phyloP scores from a whole-genome alignment of 2,113 vertebrate genomes.

The Argyrosomus japonicus region DNA sequence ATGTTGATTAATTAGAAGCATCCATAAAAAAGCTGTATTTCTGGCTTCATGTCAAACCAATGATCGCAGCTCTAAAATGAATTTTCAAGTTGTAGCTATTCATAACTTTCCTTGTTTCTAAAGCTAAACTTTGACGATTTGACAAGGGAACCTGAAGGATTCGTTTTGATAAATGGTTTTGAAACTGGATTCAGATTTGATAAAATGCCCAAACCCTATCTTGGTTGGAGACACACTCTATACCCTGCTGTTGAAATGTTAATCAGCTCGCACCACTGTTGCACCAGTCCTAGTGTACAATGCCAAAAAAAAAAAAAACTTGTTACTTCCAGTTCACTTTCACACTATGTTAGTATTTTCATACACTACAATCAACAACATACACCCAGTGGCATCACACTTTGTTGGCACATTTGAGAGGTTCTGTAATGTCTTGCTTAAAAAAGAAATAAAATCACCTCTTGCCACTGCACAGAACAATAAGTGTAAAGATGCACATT shows the following conservation, averaged over 20 bases:
- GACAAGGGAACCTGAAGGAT: neutral
- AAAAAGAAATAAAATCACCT: conserved; percentile 4
- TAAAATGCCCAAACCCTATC: neutral
- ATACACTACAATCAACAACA: neutral
- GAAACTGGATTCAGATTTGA: neutral
- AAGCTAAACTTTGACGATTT: neutral
- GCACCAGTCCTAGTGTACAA: no score
- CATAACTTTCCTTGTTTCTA: neutral
- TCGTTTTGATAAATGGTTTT: neutral
- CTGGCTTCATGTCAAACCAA: neutral
- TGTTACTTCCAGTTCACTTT: no score
- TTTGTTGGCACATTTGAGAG: neutral
- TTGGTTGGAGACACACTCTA: neutral
- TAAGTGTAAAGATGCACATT: neutral
- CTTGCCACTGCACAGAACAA: neutral
- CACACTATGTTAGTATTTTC: neutral
- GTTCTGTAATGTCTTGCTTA: neutral
- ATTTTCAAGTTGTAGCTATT: neutral
- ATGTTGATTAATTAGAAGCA: neutral
- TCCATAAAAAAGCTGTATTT: neutral
- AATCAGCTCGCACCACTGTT: neutral
- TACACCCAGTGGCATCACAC: neutral
- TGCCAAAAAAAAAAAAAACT: no score
- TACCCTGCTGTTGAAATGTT: conserved; percentile 31
- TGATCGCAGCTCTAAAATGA: neutral